Evolutionary conservation across 2,888 invertebrate species (phyloP).

Genomic region (Melanargia galathea): DNA sequence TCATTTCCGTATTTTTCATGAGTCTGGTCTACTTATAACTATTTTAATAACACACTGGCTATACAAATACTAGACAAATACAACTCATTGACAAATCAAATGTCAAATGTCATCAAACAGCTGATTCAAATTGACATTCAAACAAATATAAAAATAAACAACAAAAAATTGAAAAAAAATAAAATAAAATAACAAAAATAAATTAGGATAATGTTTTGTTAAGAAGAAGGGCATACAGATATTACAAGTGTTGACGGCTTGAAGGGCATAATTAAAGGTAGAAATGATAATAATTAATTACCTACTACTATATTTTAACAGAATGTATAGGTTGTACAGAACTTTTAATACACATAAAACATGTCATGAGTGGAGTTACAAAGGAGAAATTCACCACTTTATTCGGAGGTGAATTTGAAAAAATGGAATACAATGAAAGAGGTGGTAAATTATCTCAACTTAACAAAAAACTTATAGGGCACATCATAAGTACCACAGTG

Average conservation of each 20-base stretch:
- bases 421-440: too few species aligned
- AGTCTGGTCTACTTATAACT: too few species aligned
- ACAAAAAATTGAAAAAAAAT: conserved; percentile 13
- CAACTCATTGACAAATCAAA: not conserved
- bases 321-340: not conserved
- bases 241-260: too few species aligned
- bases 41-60: not conserved
- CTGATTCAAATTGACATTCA: conserved; percentile 14
- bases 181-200: not conserved
- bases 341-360: not conserved
- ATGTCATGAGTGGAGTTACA: too few species aligned
- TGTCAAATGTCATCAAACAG: conserved; percentile 12
- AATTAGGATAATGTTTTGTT: not conserved
- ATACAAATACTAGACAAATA: not conserved
- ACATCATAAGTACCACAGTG: too few species aligned
- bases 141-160: not conserved
- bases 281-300: not conserved
- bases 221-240: not conserved
- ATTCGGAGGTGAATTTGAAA: too few species aligned
- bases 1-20: too few species aligned
- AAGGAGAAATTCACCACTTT: too few species aligned
- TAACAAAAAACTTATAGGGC: too few species aligned
- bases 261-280: not conserved
- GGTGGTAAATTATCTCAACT: too few species aligned
- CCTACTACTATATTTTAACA: not conserved